A percentile compares a stretch with the other conserved stretches of the same genome.
phyloP scores from a whole-genome alignment of 2,888 invertebrate species.

The Chymomyza procnemis region DNA sequence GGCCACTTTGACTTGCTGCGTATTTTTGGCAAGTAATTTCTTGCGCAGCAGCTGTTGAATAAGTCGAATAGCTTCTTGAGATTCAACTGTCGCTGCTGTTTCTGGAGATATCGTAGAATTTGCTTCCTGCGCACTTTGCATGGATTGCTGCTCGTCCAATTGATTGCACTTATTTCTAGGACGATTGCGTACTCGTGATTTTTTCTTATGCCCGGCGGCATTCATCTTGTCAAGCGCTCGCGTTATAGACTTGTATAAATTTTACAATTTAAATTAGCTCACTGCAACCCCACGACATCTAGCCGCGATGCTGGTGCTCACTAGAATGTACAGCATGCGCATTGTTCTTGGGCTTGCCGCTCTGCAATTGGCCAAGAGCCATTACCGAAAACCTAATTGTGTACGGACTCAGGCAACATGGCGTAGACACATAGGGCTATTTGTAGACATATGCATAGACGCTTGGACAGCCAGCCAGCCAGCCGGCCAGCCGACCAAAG shows the following conservation, averaged over 20 bases:
- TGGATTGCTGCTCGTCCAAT: neutral
- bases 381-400: slow-evolving; percentile 30
- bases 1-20: neutral
- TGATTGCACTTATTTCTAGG: slow-evolving; percentile 71
- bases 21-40: slow-evolving; percentile 52
- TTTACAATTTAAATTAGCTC: neutral
- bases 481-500: slow-evolving; percentile 31
- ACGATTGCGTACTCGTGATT: slow-evolving; percentile 66
- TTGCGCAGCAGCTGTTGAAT: slow-evolving; percentile 63
- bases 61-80: slow-evolving; percentile 38
- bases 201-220: slow-evolving; percentile 60
- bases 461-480: slow-evolving; percentile 20
- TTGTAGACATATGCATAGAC: slow-evolving; percentile 44
- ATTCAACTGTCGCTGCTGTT: neutral
- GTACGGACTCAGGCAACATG: slow-evolving; percentile 19
- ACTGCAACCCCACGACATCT: slow-evolving; percentile 18
- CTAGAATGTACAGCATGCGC: slow-evolving; percentile 50
- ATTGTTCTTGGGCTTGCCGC: slow-evolving; percentile 32
- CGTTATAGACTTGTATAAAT: slow-evolving; percentile 3
- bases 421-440: slow-evolving; percentile 38
- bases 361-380: slow-evolving; percentile 45
- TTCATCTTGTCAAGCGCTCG: slow-evolving; percentile 39
- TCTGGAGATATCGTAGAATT: neutral
- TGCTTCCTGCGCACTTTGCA: neutral
- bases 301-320: slow-evolving; percentile 26